Base-by-base conservation (phyloP, 2,888 invertebrate species). In the Tipula vernalis region DNA sequence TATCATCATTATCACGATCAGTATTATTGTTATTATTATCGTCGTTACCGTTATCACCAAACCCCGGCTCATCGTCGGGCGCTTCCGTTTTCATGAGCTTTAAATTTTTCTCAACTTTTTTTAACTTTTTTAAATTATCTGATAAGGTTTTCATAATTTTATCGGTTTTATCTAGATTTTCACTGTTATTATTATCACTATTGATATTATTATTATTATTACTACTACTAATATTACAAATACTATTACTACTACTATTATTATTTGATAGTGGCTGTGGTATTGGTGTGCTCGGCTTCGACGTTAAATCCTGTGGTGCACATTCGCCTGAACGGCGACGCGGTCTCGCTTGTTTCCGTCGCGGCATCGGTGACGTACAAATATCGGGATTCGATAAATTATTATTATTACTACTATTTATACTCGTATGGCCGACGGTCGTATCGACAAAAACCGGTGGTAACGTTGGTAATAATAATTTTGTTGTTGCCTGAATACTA, bases 311-410 rank as follows among this genome's bases (percentile, higher is more conserved):
- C 89, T 95, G 95, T 2, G 94, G 93, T 12, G 93, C 93, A 88
- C 92, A 91, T 89, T 97, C 97, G 5, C 97, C 96, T 0, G 97
- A 97, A 89, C 97, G 94, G 88, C 97, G 93, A 85, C 97, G 92
- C 3, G 97, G 97, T 86, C 97, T 92, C 6, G 97, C 97, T 91
- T 97, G 97, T 90, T 97, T 97, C 88, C 97, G 93, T 88, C 97
- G 93, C 0, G 97, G 96, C 92, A 96, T 93, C n/a, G 96, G 96
- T 87, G 96, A 96, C 87, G 94, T 94, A 89, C 96, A 95, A 89
- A 93, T 90, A 89, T 92, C 91, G 87, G 93, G 90, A 89, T 92
- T 87, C 90, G 90, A 12, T 89, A 89, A 90, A 47, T 85, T 86
- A 85, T 85, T 85, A 15, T 87, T 88, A 85, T 85, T 85, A 15